Conservation (phyloP, 2,797 vertebrate species). For the Syngnathus rostellatus region DNA sequence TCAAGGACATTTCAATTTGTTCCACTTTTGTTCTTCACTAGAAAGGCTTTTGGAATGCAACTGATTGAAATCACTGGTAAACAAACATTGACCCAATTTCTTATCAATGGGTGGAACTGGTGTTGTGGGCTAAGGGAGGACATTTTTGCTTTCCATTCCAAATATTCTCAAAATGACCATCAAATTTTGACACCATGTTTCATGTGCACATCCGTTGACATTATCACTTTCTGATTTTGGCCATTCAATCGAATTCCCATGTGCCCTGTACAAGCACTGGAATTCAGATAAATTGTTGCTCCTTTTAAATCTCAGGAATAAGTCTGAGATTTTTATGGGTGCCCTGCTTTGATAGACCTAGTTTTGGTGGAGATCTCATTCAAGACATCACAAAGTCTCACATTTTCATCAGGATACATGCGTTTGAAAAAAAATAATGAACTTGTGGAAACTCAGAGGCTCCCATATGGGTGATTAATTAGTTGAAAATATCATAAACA, state of each 20-base stretch:
- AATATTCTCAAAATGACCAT: too few species aligned
- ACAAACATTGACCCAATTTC: too few species aligned
- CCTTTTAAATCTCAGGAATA: background rate
- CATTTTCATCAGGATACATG: too few species aligned
- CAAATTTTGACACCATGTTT: too few species aligned
- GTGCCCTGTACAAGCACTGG: background rate
- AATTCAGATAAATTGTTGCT: background rate
- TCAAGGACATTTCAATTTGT: background rate
- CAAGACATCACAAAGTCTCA: background rate
- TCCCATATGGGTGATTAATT: background rate
- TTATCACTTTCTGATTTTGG: too few species aligned
- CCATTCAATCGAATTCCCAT: too few species aligned
- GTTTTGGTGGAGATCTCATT: background rate
- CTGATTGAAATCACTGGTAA: background rate
- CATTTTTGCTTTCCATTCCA: too few species aligned
- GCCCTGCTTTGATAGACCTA: background rate
- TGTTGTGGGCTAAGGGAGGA: too few species aligned
- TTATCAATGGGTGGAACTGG: too few species aligned
- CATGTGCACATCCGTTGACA: too few species aligned
- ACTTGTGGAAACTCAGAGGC: background rate
- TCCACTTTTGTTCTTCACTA: background rate
- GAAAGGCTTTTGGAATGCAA: background rate
- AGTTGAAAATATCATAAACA: too few species aligned
- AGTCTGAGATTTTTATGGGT: background rate
- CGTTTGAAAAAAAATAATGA: too few species aligned